These are phyloP conservation scores for Tenthredo amoena DNA, from an alignment of 2,888 invertebrate species.

Conservation along the genomic window DNA sequence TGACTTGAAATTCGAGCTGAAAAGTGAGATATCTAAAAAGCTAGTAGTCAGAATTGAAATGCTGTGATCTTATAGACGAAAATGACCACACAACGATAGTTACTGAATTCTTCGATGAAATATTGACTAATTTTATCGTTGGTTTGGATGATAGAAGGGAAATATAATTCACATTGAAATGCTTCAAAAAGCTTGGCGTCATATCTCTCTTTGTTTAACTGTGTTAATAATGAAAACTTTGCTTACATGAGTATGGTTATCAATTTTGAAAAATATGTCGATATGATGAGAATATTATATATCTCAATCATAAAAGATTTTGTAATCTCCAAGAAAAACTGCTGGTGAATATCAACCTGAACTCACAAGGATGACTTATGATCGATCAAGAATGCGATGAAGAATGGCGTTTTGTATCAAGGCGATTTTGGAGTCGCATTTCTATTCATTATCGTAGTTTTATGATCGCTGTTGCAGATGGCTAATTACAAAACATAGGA, in stretches of 20 bases:
- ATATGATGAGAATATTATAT: neutral
- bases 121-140: constrained; percentile 9
- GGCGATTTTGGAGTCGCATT: neutral
- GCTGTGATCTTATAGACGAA: neutral
- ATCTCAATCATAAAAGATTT: neutral
- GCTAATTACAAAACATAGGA: neutral
- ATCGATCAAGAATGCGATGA: neutral
- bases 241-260: neutral
- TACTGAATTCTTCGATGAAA: neutral
- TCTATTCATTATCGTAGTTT: neutral
- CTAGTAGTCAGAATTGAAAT: neutral
- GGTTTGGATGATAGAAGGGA: neutral
- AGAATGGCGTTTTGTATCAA: neutral
- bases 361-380: neutral
- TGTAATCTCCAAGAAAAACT: neutral
- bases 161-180: neutral
- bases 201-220: neutral
- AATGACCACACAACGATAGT: constrained; percentile 6
- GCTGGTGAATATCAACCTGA: constrained; percentile 15
- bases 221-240: neutral
- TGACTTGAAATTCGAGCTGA: neutral
- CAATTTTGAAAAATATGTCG: neutral
- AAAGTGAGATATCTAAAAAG: constrained; percentile 33
- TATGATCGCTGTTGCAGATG: neutral
- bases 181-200: neutral